Evolutionary conservation across 2,797 vertebrate genomes (phyloP).

Genomic region (Diglossa cyanea): DNA sequence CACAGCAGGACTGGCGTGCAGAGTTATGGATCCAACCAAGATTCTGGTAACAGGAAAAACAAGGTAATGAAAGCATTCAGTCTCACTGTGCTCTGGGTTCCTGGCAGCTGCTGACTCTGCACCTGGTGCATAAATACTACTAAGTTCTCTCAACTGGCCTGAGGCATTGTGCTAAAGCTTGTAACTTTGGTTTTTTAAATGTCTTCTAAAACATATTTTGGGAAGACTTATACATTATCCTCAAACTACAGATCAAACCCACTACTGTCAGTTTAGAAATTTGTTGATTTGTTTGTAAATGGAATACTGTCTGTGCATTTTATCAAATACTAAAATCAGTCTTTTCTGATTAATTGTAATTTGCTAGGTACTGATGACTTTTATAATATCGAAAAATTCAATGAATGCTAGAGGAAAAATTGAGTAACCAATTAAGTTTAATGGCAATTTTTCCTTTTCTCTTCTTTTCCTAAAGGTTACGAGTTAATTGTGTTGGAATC

Average conservation of each 20-base stretch:
- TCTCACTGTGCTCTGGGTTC: not conserved
- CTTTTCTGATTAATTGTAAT: not conserved
- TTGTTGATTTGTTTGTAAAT: not conserved
- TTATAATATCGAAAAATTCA: not conserved
- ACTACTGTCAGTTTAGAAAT: not conserved
- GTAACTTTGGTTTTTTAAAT: not conserved
- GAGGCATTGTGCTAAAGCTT: not conserved
- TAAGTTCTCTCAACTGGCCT: not conserved
- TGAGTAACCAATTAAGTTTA: not conserved
- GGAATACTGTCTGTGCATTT: not conserved
- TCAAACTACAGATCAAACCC: not conserved
- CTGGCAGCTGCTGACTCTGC: not conserved
- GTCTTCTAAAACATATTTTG: not conserved
- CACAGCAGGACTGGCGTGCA: constrained; percentile 94
- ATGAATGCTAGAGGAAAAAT: not conserved
- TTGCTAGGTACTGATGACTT: not conserved
- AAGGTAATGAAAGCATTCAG: constrained; percentile 74
- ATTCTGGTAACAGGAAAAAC: constrained; percentile 98
- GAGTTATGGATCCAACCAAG: constrained; percentile 98
- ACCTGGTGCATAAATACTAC: not conserved
- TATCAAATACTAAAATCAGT: not conserved
- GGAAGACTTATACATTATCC: not conserved
- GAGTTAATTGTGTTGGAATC: constrained; percentile 94
- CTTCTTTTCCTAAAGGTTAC: constrained; percentile 74
- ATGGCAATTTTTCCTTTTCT: not conserved